These are phyloP conservation scores for Heterohyrax brucei DNA, from an alignment of 2,797 vertebrate genomes.

Conservation along the genomic window DNA sequence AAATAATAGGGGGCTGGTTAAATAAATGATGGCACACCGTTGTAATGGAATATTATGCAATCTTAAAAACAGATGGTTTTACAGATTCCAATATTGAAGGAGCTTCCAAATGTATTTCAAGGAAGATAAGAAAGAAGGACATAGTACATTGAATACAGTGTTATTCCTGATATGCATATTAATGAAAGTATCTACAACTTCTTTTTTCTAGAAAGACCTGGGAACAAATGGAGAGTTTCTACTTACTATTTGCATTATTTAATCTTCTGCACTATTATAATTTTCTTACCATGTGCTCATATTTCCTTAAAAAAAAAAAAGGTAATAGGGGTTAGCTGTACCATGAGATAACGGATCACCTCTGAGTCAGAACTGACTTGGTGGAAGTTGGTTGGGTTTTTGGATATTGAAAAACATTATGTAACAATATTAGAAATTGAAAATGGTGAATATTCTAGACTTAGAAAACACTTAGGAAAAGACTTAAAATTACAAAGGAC, in stretches of 20 bases:
- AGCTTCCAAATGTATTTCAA: constrained; percentile 22
- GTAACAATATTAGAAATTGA: constrained; percentile 54
- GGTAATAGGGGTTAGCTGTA: background rate
- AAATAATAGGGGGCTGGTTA: background rate
- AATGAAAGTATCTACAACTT: background rate
- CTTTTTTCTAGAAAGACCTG: background rate
- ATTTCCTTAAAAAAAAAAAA: background rate
- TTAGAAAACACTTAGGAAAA: background rate
- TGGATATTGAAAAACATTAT: constrained; percentile 4
- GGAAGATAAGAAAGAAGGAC: constrained; percentile 28
- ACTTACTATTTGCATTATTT: background rate
- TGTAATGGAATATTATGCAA: background rate
- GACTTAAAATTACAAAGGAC: constrained; percentile 20
- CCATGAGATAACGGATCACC: background rate
- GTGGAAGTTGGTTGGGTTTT: background rate
- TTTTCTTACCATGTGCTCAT: background rate
- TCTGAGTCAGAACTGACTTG: no score
- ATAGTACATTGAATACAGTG: background rate
- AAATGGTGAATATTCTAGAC: background rate
- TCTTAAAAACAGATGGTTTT: background rate
- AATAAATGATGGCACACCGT: background rate
- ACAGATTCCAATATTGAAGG: background rate
- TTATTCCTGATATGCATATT: background rate
- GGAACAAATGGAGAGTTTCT: background rate
- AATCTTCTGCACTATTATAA: constrained; percentile 23